Conservation (phyloP, 2,888 invertebrate species). For the Latrodectus hesperus region DNA sequence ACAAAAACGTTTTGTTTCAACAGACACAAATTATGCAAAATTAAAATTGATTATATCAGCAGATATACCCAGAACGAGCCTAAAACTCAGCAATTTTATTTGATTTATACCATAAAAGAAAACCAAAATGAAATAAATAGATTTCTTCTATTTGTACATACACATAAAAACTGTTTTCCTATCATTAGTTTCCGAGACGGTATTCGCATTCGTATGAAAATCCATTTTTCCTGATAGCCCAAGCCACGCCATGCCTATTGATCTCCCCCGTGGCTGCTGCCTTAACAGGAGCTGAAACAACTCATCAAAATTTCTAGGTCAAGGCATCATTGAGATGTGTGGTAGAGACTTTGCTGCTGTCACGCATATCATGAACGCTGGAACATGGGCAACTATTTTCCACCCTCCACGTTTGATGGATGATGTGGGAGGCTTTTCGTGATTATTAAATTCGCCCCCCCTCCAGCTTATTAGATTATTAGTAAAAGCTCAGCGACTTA, state of each 20-base stretch:
- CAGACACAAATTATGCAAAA: too few species aligned
- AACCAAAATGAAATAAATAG: too few species aligned
- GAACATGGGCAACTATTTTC: constrained; percentile 13
- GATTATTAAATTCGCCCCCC: constrained; percentile 45
- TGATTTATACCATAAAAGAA: too few species aligned
- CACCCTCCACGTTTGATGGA: constrained; percentile 25
- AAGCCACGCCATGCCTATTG: neutral
- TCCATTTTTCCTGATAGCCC: too few species aligned
- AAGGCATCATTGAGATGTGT: constrained; percentile 10
- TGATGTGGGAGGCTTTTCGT: constrained; percentile 23
- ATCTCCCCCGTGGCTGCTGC: neutral
- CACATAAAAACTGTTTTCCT: too few species aligned
- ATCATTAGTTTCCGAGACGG: too few species aligned
- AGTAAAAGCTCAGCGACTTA: neutral
- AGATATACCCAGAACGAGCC: too few species aligned
- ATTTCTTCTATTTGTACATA: too few species aligned
- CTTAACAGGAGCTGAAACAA: constrained; percentile 10
- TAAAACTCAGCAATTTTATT: too few species aligned
- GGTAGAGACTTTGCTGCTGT: neutral
- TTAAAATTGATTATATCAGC: too few species aligned
- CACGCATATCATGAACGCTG: constrained; percentile 1
- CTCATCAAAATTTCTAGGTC: constrained; percentile 25
- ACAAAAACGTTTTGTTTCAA: too few species aligned
- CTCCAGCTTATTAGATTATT: constrained; percentile 43
- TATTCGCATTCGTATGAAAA: too few species aligned